phyloP scores from a whole-genome alignment of 2,797 vertebrate species.

The Notolabrus celidotus region DNA sequence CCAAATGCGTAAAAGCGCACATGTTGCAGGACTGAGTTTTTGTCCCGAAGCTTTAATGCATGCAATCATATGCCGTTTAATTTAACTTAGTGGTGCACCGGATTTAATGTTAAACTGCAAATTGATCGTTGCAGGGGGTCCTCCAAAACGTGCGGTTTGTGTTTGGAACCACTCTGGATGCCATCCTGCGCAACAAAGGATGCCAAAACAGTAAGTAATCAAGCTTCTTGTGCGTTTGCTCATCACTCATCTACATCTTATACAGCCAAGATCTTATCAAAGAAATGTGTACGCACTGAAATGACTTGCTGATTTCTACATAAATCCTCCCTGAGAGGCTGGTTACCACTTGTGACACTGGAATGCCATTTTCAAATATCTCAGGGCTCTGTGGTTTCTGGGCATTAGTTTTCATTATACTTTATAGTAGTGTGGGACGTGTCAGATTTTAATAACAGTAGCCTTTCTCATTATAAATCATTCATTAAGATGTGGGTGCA shows the following conservation, averaged over 20 bases:
- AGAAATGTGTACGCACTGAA: constrained; percentile 15
- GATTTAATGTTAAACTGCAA: constrained; percentile 12
- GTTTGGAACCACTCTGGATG: constrained; percentile 95
- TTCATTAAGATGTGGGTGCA: background rate
- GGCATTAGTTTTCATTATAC: constrained; percentile 9
- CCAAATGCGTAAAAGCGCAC: constrained; percentile 35
- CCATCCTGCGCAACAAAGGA: constrained; percentile 97
- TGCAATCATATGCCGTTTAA: background rate
- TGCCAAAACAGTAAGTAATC: constrained; percentile 94
- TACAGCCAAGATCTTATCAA: constrained; percentile 27
- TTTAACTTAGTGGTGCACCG: background rate
- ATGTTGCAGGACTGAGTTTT: background rate
- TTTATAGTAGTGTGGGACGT: constrained; percentile 26
- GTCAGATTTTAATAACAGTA: constrained; percentile 17
- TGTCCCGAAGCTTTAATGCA: background rate
- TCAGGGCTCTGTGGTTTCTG: constrained; percentile 35
- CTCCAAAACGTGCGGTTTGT: constrained; percentile 98
- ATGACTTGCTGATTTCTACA: constrained; percentile 26
- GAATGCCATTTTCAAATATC: constrained; percentile 48
- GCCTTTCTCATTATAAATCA: background rate
- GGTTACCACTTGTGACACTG: constrained; percentile 35
- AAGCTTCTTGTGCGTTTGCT: constrained; percentile 18
- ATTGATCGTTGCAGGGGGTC: constrained; percentile 88
- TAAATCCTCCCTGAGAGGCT: constrained; percentile 10
- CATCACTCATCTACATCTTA: constrained; percentile 19